Percentiles rank a stretch among this genome's conserved stretches.
phyloP scores from a whole-genome alignment of 2,888 invertebrate species.

The Eilema griseolum region DNA sequence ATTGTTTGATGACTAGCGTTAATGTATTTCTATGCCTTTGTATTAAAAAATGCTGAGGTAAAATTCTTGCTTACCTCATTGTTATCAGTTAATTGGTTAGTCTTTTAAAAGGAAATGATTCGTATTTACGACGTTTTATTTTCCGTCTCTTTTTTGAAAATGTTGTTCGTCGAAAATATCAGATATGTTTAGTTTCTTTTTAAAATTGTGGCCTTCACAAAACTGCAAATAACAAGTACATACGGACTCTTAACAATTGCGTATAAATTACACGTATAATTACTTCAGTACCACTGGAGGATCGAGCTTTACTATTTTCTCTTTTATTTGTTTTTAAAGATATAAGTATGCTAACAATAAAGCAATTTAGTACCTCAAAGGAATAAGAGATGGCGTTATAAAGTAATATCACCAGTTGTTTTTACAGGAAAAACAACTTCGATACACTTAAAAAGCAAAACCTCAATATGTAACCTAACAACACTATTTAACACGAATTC shows the following conservation, averaged over 20 bases:
- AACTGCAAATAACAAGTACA: background rate
- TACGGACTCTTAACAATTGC: background rate
- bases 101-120: background rate
- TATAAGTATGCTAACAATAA: no score
- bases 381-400: no score
- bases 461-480: no score
- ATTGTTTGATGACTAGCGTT: background rate
- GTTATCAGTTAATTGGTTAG: background rate
- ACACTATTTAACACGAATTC: no score
- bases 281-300: background rate
- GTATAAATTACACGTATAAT: background rate
- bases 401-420: no score
- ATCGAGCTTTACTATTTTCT: background rate
- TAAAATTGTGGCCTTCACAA: background rate
- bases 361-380: no score
- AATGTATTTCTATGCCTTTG: background rate
- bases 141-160: background rate
- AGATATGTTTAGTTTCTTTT: background rate
- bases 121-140: background rate
- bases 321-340: no score
- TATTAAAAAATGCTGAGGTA: background rate
- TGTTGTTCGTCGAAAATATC: background rate
- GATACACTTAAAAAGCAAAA: no score
- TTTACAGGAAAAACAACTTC: no score
- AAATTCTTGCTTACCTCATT: conserved; percentile 1